These are phyloP conservation scores for Anthonomus grandis DNA, from an alignment of 1,140 invertebrate genomes.

Conservation along the genomic window DNA sequence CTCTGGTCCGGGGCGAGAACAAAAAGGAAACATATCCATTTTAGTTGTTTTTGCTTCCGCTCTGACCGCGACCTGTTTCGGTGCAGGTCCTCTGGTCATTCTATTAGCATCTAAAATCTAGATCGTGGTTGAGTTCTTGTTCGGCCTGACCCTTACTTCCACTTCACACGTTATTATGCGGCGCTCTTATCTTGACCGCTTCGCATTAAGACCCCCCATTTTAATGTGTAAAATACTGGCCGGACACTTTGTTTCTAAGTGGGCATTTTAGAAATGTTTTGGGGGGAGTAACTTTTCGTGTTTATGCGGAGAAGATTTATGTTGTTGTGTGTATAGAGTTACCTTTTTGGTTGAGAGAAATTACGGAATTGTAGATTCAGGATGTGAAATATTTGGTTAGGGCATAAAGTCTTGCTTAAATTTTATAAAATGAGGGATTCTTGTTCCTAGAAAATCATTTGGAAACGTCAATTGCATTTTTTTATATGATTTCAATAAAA, in stretches of 20 bases:
- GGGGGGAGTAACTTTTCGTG: conserved; percentile 8
- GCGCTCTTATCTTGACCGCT: conserved; percentile 37
- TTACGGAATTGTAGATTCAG: too few species aligned
- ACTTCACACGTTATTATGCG: conserved; percentile 44
- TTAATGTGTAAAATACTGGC: conserved; percentile 28
- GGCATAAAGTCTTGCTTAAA: too few species aligned
- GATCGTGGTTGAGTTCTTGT: conserved; percentile 47
- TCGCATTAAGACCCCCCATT: conserved; percentile 16
- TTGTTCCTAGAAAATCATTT: too few species aligned
- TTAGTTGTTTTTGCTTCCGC: conserved; percentile 48
- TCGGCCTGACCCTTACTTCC: conserved; percentile 37
- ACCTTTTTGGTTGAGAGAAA: too few species aligned
- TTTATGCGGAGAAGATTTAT: too few species aligned
- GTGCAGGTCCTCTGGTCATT: conserved; percentile 44
- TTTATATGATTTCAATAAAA: too few species aligned
- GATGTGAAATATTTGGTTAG: too few species aligned
- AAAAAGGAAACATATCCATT: conserved; percentile 51
- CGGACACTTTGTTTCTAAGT: conserved; percentile 27
- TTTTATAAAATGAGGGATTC: too few species aligned
- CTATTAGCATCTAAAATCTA: conserved; percentile 51
- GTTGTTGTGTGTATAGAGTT: too few species aligned
- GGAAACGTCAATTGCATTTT: too few species aligned
- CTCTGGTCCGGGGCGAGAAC: conserved; percentile 38
- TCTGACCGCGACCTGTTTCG: conserved; percentile 21
- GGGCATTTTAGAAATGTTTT: conserved; percentile 16